Conservation (phyloP, 1,140 invertebrate genomes). For the Nephila pilipes region DNA sequence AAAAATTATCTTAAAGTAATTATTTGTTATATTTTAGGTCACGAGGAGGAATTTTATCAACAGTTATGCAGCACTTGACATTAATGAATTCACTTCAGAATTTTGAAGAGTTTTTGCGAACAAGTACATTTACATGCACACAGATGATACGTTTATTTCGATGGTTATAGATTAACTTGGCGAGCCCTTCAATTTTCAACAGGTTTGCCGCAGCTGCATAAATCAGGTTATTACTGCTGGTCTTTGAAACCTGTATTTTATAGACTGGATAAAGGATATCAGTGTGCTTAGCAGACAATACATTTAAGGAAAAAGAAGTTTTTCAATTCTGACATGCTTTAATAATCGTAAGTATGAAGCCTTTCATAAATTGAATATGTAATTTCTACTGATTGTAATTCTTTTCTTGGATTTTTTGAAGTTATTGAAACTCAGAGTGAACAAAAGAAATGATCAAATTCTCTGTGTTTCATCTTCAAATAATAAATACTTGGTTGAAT, state of each 20-base stretch:
- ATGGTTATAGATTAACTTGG: conserved; percentile 94
- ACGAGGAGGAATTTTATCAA: conserved; percentile 91
- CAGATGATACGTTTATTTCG: conserved; percentile 94
- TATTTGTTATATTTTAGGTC: conserved; percentile 28
- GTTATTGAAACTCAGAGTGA: too few relatives aligned
- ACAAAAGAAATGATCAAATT: too few relatives aligned
- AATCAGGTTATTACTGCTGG: conserved; percentile 97
- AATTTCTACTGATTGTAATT: too few relatives aligned
- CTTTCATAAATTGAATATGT: neutral
- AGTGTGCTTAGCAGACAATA: conserved; percentile 85
- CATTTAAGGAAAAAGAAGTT: conserved; percentile 95
- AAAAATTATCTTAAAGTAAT: neutral
- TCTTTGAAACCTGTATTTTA: conserved; percentile 91
- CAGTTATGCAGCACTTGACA: conserved; percentile 94
- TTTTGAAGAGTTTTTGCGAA: conserved; percentile 95
- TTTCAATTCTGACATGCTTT: conserved; percentile 95
- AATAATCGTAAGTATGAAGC: conserved; percentile 81
- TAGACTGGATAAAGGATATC: conserved; percentile 90
- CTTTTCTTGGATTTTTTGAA: too few relatives aligned
- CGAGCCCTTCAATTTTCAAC: conserved; percentile 94
- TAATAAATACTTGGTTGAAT: too few relatives aligned
- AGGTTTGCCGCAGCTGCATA: conserved; percentile 95
- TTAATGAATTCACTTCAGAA: conserved; percentile 96
- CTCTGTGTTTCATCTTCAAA: too few relatives aligned
- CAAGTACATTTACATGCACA: conserved; percentile 90